Evolutionary conservation across 2,888 invertebrate species (phyloP), one percentile per base, ranked within the genome.

Genomic region (Micoletzkya japonica): DNA sequence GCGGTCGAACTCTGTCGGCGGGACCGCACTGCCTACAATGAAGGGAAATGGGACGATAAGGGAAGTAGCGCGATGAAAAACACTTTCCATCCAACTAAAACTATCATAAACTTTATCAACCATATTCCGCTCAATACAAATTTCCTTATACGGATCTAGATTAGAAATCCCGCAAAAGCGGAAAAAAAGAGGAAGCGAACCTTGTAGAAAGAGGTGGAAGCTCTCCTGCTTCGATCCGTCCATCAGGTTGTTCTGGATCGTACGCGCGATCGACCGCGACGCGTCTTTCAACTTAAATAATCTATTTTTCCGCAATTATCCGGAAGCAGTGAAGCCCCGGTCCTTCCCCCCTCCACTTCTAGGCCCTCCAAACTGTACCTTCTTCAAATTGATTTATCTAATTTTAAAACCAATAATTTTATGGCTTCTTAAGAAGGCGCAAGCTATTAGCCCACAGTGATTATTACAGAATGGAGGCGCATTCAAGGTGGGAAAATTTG

Each of bases 161-260:
- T n/a, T n/a, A n/a, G n/a, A n/a, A n/a, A n/a, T n/a, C n/a, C n/a
- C n/a, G n/a, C n/a, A n/a, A n/a, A n/a, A n/a, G n/a, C 56, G 56
- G 2, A 4, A 7, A n/a, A 26, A 24, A 26, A 4, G 28, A 36
- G 10, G 10, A 57, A 57, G 2, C 28, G 17, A 14, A 64, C 64
- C 64, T 66, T 52, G 49, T 24, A 68, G 39, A 49, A 68, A 68
- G n/a, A 68, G 58, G 49, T 68, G 57, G 58, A 68, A 68, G 58
- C 57, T 58, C 58, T 68, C 68, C 58, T 97, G 97, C 81, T 90
- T 90, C 76, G 87, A 88, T 82, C 92, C 94, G 87, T 98, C 98
- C 76, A 98, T 88, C 75, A 99, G 89, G 89, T 98, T 98, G 87
- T 97, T 98, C 87, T 99, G 98, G 81, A 98, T 96, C 7, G 98